These are phyloP conservation scores for Aphaenogaster rudis DNA, from an alignment of 1,140 invertebrate species.

Conservation along the genomic window DNA sequence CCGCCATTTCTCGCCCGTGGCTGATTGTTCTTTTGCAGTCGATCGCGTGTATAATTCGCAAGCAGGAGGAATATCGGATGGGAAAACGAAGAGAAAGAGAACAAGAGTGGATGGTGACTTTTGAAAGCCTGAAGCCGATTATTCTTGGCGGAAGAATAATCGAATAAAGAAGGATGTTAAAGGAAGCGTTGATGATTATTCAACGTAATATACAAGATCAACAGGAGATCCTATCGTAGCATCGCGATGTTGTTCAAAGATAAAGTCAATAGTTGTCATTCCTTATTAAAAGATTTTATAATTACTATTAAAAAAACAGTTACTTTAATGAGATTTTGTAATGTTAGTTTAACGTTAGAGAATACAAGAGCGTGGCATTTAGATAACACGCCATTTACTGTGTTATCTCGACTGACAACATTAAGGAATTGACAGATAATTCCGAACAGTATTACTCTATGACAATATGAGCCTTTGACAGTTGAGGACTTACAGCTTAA, in stretches of 20 bases:
- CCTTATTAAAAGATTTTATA: neutral
- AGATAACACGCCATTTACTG: neutral
- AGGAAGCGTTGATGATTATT: neutral
- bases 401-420: constrained; percentile 23
- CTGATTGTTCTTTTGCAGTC: constrained; percentile 70
- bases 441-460: neutral
- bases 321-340: neutral
- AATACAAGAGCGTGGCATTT: neutral
- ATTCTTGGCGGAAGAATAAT: constrained; percentile 44
- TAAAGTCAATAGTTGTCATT: neutral
- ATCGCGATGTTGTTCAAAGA: neutral
- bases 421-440: constrained; percentile 33
- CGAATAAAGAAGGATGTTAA: neutral
- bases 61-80: constrained; percentile 30
- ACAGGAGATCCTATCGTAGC: neutral
- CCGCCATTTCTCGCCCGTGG: constrained; percentile 61
- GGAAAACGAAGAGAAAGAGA: constrained; percentile 26
- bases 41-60: constrained; percentile 74
- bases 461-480: constrained; percentile 18
- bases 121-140: constrained; percentile 35
- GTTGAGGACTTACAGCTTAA: constrained; percentile 11
- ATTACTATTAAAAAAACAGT: neutral
- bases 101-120: constrained; percentile 39
- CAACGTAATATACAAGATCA: neutral
- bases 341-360: neutral